Evolutionary conservation across 2,888 invertebrate species (phyloP), one percentile per base, ranked within the genome.

Genomic region (Baronia brevicornis): DNA sequence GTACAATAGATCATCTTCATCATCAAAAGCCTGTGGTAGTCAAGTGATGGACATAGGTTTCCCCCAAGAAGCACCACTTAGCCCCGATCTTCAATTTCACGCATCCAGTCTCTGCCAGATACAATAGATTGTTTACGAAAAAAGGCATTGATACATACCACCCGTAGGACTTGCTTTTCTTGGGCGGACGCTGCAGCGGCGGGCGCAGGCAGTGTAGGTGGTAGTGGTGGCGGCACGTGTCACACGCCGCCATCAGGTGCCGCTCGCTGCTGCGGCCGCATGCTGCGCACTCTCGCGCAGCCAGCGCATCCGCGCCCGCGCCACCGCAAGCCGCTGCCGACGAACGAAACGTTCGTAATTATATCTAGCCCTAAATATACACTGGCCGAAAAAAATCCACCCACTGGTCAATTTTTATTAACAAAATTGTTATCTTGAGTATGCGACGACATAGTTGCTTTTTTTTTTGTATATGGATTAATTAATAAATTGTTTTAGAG

Each of bases 171-270:
- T 96, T 96, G 32, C 96, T 96, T 82, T 97, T 97, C 82, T 97
- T 97, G 1, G 98, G 98, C 87, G 97, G 92, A 17, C 97, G 89
- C 7, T 93, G 91, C 28, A 98, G 84, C 3, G 98, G 98, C 29
- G 98, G 98, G 68, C 94, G 94, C 41, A 98, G 86, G 70, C 98
- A 98, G 44, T 94, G 93, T 48, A 98, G 84, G 79, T 98, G 98
- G 80, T 97, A 98, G 78, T 93, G 92, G 37, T 94, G 87, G 53
- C 91, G 91, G 65, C 98, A 98, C 2, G 95, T 94, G 75, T 98
- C 98, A 78, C 98, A 98, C 60, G 95, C 94, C 6, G 96, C 96
- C 63, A 98, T 86, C 41, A 96, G 87, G 75, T 98, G 98, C 47
- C 96, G 97, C 78, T 97, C 96, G 40, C 92, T 91, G 44, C 92